Percentiles rank a stretch among this genome's conserved stretches.
These are phyloP conservation scores for Condylostylus longicornis DNA, from an alignment of 1,140 invertebrate genomes.

Conservation along the genomic window DNA sequence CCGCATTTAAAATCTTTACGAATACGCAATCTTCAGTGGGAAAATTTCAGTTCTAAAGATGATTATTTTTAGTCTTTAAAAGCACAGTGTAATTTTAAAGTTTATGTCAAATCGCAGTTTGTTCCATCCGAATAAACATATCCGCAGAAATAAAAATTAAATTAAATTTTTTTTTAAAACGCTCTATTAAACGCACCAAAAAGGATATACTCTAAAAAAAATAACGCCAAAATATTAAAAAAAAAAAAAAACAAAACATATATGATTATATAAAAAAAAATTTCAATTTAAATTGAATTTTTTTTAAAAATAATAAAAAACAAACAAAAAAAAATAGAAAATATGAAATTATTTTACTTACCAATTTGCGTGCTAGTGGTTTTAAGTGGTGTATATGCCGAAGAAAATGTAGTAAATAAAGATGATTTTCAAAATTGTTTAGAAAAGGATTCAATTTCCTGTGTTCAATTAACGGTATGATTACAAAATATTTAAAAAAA, in stretches of 20 bases:
- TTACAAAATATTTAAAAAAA: slow-evolving; percentile 13
- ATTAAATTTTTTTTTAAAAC: no score
- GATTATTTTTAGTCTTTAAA: slow-evolving; percentile 27
- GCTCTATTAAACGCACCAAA: no score
- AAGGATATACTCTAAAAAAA: background rate
- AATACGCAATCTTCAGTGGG: no score
- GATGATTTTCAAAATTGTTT: slow-evolving; percentile 37
- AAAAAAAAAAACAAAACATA: slow-evolving; percentile 1
- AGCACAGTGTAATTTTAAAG: slow-evolving; percentile 31
- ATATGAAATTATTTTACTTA: slow-evolving; percentile 26
- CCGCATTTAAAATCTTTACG: no score
- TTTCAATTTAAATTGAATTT: slow-evolving; percentile 11
- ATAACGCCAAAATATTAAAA: background rate
- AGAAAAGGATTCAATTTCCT: slow-evolving; percentile 47
- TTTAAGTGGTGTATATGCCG: slow-evolving; percentile 25
- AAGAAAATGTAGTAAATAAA: slow-evolving; percentile 15
- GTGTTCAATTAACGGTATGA: slow-evolving; percentile 42
- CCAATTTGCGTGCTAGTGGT: slow-evolving; percentile 28
- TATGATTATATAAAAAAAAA: slow-evolving; percentile 3
- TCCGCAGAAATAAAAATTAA: background rate
- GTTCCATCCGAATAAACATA: slow-evolving; percentile 34
- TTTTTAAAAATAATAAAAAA: slow-evolving; percentile 9
- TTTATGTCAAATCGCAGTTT: slow-evolving; percentile 33
- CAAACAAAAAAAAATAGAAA: no score
- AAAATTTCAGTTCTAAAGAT: no score